Evolutionary conservation across 2,888 invertebrate genomes (phyloP).

Genomic region (Orthonevra nobilis): DNA sequence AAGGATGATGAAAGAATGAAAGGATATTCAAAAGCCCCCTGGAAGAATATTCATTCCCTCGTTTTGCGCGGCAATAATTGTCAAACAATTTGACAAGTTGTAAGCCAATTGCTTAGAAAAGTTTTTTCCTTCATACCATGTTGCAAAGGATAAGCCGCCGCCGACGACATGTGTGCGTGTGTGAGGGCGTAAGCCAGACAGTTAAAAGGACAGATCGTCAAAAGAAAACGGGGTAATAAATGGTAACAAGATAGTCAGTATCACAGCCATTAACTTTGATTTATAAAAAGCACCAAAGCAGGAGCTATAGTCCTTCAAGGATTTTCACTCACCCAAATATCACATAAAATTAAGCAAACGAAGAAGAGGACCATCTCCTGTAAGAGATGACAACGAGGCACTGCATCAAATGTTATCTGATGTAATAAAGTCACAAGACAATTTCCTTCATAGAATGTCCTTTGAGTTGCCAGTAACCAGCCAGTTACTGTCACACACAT

Average conservation of each 20-base stretch:
- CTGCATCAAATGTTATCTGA: constrained; percentile 50
- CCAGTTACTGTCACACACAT: not conserved
- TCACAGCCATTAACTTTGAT: constrained; percentile 67
- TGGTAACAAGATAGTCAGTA: constrained; percentile 68
- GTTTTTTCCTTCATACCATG: constrained; percentile 2
- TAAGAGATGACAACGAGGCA: not conserved
- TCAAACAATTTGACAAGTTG: constrained; percentile 67
- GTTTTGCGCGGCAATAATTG: constrained; percentile 66
- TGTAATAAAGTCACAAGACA: constrained; percentile 67
- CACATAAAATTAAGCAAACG: constrained; percentile 52
- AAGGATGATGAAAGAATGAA: constrained; percentile 32
- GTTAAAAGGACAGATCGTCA: constrained; percentile 39
- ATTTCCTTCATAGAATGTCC: constrained; percentile 44
- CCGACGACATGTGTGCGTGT: not conserved
- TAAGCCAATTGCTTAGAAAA: constrained; percentile 67
- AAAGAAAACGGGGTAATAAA: constrained; percentile 63
- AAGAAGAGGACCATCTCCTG: not conserved
- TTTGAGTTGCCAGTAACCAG: constrained; percentile 9
- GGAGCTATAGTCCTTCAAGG: constrained; percentile 47
- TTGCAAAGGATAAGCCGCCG: constrained; percentile 20
- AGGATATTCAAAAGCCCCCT: constrained; percentile 41
- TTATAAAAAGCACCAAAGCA: constrained; percentile 37
- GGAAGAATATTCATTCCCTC: constrained; percentile 47
- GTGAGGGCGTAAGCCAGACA: not conserved
- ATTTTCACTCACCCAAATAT: constrained; percentile 53